Conservation (phyloP, 1,140 invertebrate genomes). For the Pseudomyrmex gracilis region DNA sequence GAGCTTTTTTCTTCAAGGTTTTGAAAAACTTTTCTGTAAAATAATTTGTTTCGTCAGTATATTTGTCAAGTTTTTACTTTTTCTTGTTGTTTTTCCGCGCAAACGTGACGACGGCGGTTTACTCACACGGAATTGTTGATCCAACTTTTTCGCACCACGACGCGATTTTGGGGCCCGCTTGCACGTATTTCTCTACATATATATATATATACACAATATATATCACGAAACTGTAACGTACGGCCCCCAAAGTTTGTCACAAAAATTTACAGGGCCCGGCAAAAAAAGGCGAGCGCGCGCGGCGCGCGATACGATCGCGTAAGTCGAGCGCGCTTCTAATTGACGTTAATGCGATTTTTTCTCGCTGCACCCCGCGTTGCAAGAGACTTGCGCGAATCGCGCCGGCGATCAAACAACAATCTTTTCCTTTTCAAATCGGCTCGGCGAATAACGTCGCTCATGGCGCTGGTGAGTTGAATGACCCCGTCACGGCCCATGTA, state of each 20-base stretch:
- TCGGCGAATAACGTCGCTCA: slow-evolving; percentile 47
- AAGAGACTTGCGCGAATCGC: slow-evolving; percentile 16
- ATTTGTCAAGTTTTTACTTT: background rate
- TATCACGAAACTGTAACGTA: slow-evolving; percentile 34
- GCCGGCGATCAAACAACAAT: slow-evolving; percentile 15
- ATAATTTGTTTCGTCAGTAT: no score
- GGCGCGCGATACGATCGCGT: background rate
- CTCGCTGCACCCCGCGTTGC: slow-evolving; percentile 5
- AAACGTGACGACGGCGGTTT: background rate
- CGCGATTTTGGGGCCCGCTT: slow-evolving; percentile 15
- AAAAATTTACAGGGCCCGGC: slow-evolving; percentile 3
- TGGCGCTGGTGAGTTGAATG: slow-evolving; percentile 65
- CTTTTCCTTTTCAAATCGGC: slow-evolving; percentile 44
- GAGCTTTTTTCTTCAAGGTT: no score
- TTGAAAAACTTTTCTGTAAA: no score
- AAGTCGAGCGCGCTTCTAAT: slow-evolving; percentile 44
- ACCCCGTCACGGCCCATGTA: slow-evolving; percentile 68
- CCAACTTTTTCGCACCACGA: slow-evolving; percentile 38
- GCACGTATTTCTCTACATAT: background rate
- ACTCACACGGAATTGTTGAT: slow-evolving; percentile 28
- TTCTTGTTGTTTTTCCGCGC: slow-evolving; percentile 9
- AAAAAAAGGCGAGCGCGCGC: background rate
- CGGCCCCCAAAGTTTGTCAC: background rate
- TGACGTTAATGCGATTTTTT: slow-evolving; percentile 60
- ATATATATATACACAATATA: no score